Evolutionary conservation across 2,888 invertebrate genomes (phyloP), one percentile per base, ranked within the genome.

Genomic region (Amorpha juglandis): DNA sequence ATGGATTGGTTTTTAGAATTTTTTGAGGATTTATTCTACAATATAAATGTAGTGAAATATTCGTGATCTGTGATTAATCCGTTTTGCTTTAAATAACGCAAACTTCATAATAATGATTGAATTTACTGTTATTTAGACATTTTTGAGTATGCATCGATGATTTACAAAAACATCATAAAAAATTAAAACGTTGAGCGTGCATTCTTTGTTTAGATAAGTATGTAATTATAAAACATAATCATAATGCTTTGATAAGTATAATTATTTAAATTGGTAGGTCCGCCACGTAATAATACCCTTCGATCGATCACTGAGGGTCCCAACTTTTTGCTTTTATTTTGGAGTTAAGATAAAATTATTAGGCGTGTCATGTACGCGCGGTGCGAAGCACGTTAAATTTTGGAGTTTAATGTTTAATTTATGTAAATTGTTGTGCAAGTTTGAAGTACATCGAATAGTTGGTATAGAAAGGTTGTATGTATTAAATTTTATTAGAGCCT

Each of bases 121-220:
- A n/a, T n/a, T n/a, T n/a, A n/a, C n/a, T n/a, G n/a, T n/a, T n/a
- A n/a, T n/a, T n/a, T n/a, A n/a, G n/a, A n/a, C n/a, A n/a, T 27
- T 27, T 27, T 27, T 27, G 1, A 27, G 1, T 27, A 27, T 27
- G 27, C 1, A 3, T 27, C 27, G 27, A 27, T 27, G 27, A 27
- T 27, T 27, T 27, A 27, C 4, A 27, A 53, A 53, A 27, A n/a
- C 8, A 33, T 12, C 12, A 53, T 8, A n/a, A 51, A 51, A 21
- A 51, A 51, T 27, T 52, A 27, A 9, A 51, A 51, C 16, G 51
- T 51, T 51, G 21, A n/a, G 8, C 38, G 38, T 11, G 38, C 55
- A 55, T 55, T 55, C 55, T 55, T 55, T 55, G 55, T 55, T 55
- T 55, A 55, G 35, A 16, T 55, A 55, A 55, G 35, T 55, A 55